phyloP scores from a whole-genome alignment of 1,140 invertebrate genomes.

The Sarcophaga bullata region DNA sequence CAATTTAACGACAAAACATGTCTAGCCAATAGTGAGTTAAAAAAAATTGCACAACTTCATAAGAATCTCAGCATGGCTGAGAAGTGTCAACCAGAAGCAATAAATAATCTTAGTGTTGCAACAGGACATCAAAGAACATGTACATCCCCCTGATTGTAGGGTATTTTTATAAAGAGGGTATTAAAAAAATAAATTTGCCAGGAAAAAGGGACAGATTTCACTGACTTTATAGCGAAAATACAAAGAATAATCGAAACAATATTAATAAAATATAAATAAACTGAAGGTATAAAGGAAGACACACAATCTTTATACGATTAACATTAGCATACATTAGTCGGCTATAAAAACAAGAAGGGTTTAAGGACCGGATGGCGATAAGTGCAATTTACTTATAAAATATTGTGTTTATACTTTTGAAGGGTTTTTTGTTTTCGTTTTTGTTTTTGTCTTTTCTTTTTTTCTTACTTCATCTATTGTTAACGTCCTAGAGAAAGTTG shows the following conservation, averaged over 20 bases:
- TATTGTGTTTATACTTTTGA: not conserved
- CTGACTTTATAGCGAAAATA: not conserved
- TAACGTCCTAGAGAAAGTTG: not conserved
- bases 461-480: not conserved
- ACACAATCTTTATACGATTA: not conserved
- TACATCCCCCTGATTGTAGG: no score
- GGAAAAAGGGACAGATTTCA: not conserved
- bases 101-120: no score
- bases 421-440: no score
- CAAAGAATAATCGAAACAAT: not conserved
- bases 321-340: not conserved
- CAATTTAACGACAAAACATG: no score
- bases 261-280: slow-evolving; percentile 6
- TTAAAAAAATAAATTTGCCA: no score
- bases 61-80: no score
- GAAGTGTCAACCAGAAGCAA: no score
- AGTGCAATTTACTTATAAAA: not conserved
- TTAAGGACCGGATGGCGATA: not conserved
- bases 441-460: no score
- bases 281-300: not conserved
- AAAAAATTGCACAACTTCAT: no score
- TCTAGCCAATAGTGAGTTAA: no score
- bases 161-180: no score
- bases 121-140: no score
- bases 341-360: not conserved